Conservation (phyloP, 2,888 invertebrate genomes). For the Ichneumoninae sp. region DNA sequence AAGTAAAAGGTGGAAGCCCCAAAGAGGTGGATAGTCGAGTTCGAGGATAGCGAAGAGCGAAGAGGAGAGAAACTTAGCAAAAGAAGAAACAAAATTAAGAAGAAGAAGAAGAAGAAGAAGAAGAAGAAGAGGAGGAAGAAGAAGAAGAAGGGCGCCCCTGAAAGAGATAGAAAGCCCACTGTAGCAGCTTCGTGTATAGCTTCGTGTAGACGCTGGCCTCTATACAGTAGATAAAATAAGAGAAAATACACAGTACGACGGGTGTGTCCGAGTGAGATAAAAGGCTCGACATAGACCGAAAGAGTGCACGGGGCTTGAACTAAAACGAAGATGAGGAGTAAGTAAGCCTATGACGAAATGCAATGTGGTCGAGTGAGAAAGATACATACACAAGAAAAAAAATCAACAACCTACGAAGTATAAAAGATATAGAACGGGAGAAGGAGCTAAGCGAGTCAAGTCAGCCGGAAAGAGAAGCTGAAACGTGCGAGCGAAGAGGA, state of each 20-base stretch:
- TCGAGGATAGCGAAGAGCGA: constrained; percentile 52
- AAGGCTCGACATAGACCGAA: constrained; percentile 17
- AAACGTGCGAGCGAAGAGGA: constrained; percentile 19
- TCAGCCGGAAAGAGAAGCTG: constrained; percentile 18
- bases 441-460: constrained; percentile 43
- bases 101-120: constrained; percentile 46
- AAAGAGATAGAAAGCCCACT: constrained; percentile 52
- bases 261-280: constrained; percentile 64
- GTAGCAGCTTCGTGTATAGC: constrained; percentile 18
- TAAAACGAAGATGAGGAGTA: constrained; percentile 31
- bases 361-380: constrained; percentile 39
- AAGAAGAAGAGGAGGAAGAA: constrained; percentile 43
- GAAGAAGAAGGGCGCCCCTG: constrained; percentile 41
- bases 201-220: constrained; percentile 35
- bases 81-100: constrained; percentile 11
- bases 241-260: constrained; percentile 48
- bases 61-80: constrained; percentile 23
- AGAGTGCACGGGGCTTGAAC: constrained; percentile 14
- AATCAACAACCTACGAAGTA: constrained; percentile 41
- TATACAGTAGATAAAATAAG: constrained; percentile 62
- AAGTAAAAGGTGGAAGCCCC: constrained; percentile 77
- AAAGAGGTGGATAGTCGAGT: constrained; percentile 66
- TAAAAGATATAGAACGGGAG: constrained; percentile 48
- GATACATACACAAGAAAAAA: constrained; percentile 57
- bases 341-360: constrained; percentile 42